Base-by-base conservation (phyloP, 2,113 vertebrate species). In the Eira barbara region DNA sequence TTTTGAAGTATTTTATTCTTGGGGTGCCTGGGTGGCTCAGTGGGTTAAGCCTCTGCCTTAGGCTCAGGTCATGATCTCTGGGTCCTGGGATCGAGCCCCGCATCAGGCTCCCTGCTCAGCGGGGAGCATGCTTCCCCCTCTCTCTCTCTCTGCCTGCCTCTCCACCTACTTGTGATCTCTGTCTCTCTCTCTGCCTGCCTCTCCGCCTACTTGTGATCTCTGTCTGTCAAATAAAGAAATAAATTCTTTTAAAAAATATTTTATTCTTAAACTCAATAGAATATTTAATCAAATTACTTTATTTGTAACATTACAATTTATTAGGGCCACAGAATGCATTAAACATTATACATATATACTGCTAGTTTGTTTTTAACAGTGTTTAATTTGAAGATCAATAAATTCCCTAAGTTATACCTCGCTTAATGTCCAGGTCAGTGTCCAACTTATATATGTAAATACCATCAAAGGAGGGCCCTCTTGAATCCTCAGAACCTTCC, bases 281-380 rank as follows among this genome's bases (percentile, higher is more conserved):
- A 42, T 88, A 91, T 7, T 61, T 84, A 80, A 84, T 88, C 55
- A 97, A 88, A 92, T 91, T 85, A 61, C 4, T 89, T 87, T 79
- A 81, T 55, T 86, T 94, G 47, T 74, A 92, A 92, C 76, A n/a
- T 5, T 76, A 81, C 6, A 42, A 91, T 36, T 91, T 89, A 97
- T 42, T 78, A 73, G 8, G n/a, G 17, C 42, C 89, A 96, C 21
- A 69, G 8, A 71, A 95, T 10, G 12, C 17, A 95, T 49, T 57
- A 88, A 90, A 36, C 21, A 69, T 4, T 81, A 47, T 34, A 17
- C 11, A 74, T 36, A 55, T 14, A 82, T n/a, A 39, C 80, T 59
- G 27, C 63, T 87, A 63, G n/a, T 78, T 67, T 85, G 25, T 61
- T 93, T 91, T 81, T 79, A 86, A 94, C 17, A 78, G n/a, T 78